These are phyloP conservation scores for Lucilia sericata DNA, from an alignment of 1,140 invertebrate genomes.

Conservation along the genomic window DNA sequence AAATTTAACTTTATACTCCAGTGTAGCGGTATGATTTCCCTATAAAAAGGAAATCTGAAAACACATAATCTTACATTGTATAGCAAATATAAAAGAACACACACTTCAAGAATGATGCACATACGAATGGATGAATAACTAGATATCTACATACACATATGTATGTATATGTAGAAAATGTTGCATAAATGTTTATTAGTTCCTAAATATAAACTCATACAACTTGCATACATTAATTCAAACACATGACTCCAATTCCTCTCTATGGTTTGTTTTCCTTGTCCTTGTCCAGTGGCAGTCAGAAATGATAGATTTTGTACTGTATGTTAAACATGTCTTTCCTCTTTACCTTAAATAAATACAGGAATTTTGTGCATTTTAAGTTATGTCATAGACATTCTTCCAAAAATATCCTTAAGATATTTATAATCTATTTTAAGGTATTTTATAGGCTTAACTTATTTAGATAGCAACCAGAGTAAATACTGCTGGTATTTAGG, in stretches of 20 bases:
- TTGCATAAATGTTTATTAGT: background rate
- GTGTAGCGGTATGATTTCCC: no score
- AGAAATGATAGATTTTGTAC: no score
- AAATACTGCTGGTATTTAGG: background rate
- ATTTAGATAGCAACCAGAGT: background rate
- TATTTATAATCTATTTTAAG: background rate
- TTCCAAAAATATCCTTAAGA: background rate
- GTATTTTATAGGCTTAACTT: slow-evolving; percentile 9
- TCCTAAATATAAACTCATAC: background rate
- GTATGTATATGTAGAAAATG: background rate
- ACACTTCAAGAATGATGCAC: no score
- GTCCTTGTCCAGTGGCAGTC: no score
- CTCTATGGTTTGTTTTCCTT: no score
- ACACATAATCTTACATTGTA: no score
- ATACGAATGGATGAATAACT: no score
- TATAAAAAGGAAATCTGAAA: no score
- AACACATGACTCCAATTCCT: no score
- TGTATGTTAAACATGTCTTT: no score
- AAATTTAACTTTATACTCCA: no score
- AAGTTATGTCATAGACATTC: background rate
- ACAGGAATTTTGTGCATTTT: background rate
- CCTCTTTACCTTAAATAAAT: background rate
- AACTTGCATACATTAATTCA: background rate
- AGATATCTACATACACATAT: background rate
- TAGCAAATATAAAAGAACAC: no score